phyloP scores from a whole-genome alignment of 2,113 vertebrate species.

The Pongo pygmaeus region DNA sequence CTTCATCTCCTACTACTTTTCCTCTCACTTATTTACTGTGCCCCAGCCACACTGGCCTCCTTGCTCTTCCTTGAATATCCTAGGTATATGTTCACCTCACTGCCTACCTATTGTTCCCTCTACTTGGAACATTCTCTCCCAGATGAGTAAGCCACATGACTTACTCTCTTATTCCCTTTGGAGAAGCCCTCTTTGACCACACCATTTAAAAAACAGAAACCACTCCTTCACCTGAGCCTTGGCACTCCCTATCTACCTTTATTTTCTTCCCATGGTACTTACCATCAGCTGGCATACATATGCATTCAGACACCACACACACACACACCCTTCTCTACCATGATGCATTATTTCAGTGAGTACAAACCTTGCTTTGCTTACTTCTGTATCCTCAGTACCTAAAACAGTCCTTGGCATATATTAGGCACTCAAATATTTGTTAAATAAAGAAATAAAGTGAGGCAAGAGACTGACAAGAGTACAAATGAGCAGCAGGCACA shows the following conservation, averaged over 20 bases:
- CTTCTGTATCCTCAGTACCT: neutral
- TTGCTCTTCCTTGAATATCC: neutral
- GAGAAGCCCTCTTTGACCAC: neutral
- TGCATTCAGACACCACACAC: neutral
- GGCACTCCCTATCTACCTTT: neutral
- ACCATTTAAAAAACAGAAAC: neutral
- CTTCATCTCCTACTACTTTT: neutral
- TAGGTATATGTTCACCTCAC: neutral
- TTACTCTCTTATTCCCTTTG: neutral
- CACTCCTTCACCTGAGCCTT: neutral
- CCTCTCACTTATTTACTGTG: neutral
- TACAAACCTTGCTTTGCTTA: constrained; percentile 14
- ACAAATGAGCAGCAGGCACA: neutral
- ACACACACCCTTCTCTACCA: neutral
- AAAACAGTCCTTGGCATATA: neutral
- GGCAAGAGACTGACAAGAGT: neutral
- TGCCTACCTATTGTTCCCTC: neutral
- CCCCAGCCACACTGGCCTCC: neutral
- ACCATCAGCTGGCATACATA: neutral
- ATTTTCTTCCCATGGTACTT: neutral
- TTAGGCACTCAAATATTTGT: neutral
- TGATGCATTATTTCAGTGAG: neutral
- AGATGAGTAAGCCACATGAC: neutral
- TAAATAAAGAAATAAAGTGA: constrained; percentile 15
- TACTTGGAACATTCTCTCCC: neutral